phyloP scores from a whole-genome alignment of 2,797 vertebrate species.

The Alauda arvensis region DNA sequence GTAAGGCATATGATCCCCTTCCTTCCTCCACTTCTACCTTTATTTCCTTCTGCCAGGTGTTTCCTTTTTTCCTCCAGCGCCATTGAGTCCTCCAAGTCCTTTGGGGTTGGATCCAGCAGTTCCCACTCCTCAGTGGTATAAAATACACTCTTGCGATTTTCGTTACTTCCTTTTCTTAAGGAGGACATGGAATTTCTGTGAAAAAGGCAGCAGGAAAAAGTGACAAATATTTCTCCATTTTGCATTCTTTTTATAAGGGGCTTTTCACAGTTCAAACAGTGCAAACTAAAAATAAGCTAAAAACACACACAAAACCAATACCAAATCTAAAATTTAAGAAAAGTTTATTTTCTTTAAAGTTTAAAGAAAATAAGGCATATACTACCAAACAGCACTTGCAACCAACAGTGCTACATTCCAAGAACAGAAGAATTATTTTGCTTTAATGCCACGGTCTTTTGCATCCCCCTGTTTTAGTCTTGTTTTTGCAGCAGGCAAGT shows the following conservation, averaged over 20 bases:
- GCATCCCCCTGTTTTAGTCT: not conserved
- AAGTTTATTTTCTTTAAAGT: not conserved
- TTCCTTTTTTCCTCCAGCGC: conserved; percentile 73
- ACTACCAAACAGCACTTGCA: not conserved
- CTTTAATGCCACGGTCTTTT: not conserved
- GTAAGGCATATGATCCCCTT: not conserved
- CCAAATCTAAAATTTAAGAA: not conserved
- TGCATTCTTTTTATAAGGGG: not conserved
- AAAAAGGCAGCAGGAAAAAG: not conserved
- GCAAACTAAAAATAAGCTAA: not conserved
- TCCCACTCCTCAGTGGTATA: conserved; percentile 96
- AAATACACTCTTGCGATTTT: conserved; percentile 87
- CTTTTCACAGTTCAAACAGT: not conserved
- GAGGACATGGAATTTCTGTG: conserved; percentile 91
- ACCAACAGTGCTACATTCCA: not conserved
- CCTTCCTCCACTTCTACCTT: conserved; percentile 63
- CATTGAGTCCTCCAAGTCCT: conserved; percentile 80
- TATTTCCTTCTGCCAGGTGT: conserved; percentile 70
- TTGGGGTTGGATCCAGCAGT: conserved; percentile 84
- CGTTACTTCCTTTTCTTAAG: conserved; percentile 80
- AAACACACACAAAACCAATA: not conserved
- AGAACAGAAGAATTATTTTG: not conserved
- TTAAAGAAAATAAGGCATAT: not conserved
- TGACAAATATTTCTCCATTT: not conserved
- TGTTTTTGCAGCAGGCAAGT: not conserved